Evolutionary conservation across 2,888 invertebrate species (phyloP), one percentile per base, ranked within the genome.

Genomic region (Agonopterix heracliana): DNA sequence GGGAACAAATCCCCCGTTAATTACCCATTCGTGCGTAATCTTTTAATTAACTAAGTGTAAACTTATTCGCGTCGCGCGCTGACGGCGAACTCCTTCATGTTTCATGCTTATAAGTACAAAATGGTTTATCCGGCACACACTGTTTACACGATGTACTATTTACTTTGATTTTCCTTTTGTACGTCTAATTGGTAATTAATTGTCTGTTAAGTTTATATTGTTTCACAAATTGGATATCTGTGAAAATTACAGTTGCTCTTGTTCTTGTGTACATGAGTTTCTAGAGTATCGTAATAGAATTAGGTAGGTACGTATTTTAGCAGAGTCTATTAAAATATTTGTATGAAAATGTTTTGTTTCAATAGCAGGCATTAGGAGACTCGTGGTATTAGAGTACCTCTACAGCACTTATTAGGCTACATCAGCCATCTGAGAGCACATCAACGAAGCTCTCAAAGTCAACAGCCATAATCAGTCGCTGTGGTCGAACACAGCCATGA

Each of bases 11-110:
- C 78, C 75, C 60, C 64, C 67, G 76, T 78, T 81, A 83, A 85
- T 84, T 81, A 82, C 66, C 78, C 73, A 72, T 78, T 80, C 80
- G 74, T 72, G 81, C 81, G 82, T 82, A 84, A 83, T 83, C 81
- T 81, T 82, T 83, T 84, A 85, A 84, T 83, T 83, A 82, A 76
- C 75, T 77, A 71, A 76, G 72, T 80, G 78, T 77, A 77, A 81
- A 79, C 75, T 76, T 74, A 71, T 73, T 71, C 69, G 61, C 66
- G 41, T 34, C 43, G 38, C 46, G 4, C 9, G 46, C 46, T 46
- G 46, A 40, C 49, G 47, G 40, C 9, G n/a, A 35, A 47, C 34
- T 51, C 45, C 45, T 45, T 45, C 45, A 48, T 44, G 44, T 40
- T 46, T 44, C 49, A 45, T 34, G 41, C 43, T 43, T 43, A 34